Base-by-base conservation (phyloP, 2,888 invertebrate species). In the Rhimphoctona megacephalus region DNA sequence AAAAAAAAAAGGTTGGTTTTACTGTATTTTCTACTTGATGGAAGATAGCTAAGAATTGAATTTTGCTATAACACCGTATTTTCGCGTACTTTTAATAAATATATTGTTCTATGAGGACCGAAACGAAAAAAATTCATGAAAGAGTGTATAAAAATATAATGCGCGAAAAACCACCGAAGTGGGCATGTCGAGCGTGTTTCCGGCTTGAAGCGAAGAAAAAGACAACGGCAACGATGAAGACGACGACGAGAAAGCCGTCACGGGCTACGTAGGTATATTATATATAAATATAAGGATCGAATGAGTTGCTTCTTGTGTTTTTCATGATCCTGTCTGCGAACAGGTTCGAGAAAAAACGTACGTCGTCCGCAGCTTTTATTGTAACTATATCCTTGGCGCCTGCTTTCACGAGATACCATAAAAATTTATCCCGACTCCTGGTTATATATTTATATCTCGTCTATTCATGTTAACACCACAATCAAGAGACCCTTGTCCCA, bases 231-330 rank as follows among this genome's bases (percentile, higher is more conserved):
- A 80, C 69, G 57, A 22, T 49, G 52, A 61, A 61, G 82, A 57
- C 66, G 73, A 74, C 72, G 72, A 66, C 77, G 81, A 73, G 85
- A 85, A 79, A 85, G 78, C 79, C 82, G 74, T 82, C 81, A 73
- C 61, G 73, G 30, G 73, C 73, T 82, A 74, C 54, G 61, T 46
- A 80, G 30, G 22, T 61, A 80, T 61, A 70, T 70, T 19, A 64
- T 25, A 81, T 73, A 70, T 57, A 46, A 49, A 54, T 76, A 76
- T 69, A 76, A 67, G 66, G 43, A 74, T 67, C 30, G 46, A 81
- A 70, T 57, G 72, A 81, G 69, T 79, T 73, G 66, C 74, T 82
- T 73, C 46, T 64, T 49, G 61, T 19, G 81, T 73, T 85, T 82
- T 85, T 82, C 85, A 69, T 64, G 67, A 61, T 82, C 30, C 78